Evolutionary conservation across 1,140 invertebrate genomes (phyloP).

Genomic region (Heliothis virescens): DNA sequence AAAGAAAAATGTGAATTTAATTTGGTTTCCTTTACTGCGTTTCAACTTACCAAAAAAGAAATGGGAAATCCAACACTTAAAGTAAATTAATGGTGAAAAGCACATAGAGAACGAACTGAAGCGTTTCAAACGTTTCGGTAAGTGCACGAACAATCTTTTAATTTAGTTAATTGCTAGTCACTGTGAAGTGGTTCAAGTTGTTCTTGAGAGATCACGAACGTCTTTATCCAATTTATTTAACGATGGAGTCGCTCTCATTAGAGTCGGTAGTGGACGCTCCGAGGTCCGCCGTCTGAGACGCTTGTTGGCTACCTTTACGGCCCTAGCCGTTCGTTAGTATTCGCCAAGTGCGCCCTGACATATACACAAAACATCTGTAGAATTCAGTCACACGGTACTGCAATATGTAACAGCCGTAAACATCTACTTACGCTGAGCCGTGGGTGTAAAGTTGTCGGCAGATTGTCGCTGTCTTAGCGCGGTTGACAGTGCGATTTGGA

Average conservation of each 20-base stretch:
- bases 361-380: constrained; percentile 31
- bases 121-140: constrained; percentile 72
- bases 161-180: constrained; percentile 85
- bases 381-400: constrained; percentile 10
- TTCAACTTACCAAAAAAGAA: constrained; percentile 28
- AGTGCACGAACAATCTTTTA: constrained; percentile 83
- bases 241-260: constrained; percentile 83
- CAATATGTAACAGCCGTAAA: constrained; percentile 39
- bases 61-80: constrained; percentile 25
- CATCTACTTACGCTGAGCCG: constrained; percentile 24
- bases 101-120: constrained; percentile 57
- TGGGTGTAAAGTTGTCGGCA: constrained; percentile 32
- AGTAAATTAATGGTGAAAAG: constrained; percentile 51
- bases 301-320: constrained; percentile 68
- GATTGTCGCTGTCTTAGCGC: constrained; percentile 36
- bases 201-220: constrained; percentile 84
- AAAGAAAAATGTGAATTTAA: constrained; percentile 4
- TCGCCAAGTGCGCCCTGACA: constrained; percentile 29
- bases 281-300: constrained; percentile 56
- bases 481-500: constrained; percentile 9
- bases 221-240: constrained; percentile 86
- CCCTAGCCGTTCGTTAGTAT: constrained; percentile 71
- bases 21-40: constrained; percentile 16
- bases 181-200: constrained; percentile 80
- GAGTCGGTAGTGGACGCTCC: constrained; percentile 74